Base-by-base conservation (phyloP, 1,140 invertebrate species). In the Caenorhabditis latens region DNA sequence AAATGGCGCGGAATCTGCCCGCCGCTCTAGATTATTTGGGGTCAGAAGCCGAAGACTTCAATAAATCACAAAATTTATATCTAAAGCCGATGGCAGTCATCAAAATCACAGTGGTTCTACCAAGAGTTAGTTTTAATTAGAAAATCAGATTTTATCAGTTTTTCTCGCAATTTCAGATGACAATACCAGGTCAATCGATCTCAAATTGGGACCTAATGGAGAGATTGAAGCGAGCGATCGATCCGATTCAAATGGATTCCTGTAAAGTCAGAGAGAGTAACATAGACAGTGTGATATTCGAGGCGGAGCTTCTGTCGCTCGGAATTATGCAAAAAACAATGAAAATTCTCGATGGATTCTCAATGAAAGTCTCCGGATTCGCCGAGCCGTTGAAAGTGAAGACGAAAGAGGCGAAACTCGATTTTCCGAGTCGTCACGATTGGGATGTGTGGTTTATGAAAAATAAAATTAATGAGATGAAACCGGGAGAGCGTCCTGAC, bases 141-240 rank as follows among this genome's bases (percentile, higher is more conserved):
- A 5, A 67, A 21, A 67, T 32, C 32, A 32, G 32, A 55, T 4
- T 55, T 2, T 8, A 24, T 21, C 9, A 21, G 3, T 58, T 42
- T 58, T 19, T 53, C 42, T 13, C 4, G 58, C 3, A 24, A 43
- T 63, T 87, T 21, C 50, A 88, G 87, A 65, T 88, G 65, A 88
- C 83, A 48, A 84, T 63, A 16, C 65, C 83, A 3, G 87, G 87
- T 6, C 87, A 88, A 65, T 88, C 87, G 32, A 83, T 88, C 46
- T 88, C 87, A 16, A 88, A 88, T 61, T 88, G 87, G 87, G 87
- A 88, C 48, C 84, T 88, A 19, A 88, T 88, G 87, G 87, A 88
- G 32, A 40, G 84, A 42, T 40, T 88, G 42, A 88, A 88, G 55
- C 46, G 67, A 58, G 83, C 83, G 14, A 67, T 88, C 55, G 50